phyloP scores from a whole-genome alignment of 2,113 vertebrate species.

The Cyanoderma ruficeps region DNA sequence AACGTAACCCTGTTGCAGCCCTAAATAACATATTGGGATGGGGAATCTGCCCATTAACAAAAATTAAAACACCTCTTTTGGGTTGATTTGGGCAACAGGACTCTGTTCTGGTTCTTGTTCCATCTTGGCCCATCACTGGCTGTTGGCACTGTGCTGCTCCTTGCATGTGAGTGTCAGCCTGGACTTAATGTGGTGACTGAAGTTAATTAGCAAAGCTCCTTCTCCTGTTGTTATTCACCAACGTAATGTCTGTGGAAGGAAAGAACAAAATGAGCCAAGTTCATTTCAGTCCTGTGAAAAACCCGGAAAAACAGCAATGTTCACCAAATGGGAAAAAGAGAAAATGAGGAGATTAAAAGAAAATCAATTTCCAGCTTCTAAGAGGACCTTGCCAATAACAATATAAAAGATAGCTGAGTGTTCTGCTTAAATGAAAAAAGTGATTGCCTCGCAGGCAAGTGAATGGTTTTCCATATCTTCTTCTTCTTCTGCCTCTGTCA shows the following conservation, averaged over 20 bases:
- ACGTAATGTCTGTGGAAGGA: background rate
- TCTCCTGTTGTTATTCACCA: background rate
- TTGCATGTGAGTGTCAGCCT: background rate
- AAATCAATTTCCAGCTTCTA: slow-evolving; percentile 45
- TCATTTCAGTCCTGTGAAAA: slow-evolving; percentile 39
- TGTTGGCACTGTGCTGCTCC: background rate
- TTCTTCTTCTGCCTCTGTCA: background rate
- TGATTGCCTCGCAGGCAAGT: background rate
- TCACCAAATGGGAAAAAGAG: background rate
- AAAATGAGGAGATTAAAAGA: slow-evolving; percentile 33
- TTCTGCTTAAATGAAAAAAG: slow-evolving; percentile 49
- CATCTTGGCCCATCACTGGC: too few species aligned
- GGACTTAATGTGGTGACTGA: background rate
- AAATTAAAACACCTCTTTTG: background rate
- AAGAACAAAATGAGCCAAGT: slow-evolving; percentile 24
- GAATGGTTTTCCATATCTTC: slow-evolving; percentile 28
- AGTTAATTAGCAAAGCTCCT: slow-evolving; percentile 33
- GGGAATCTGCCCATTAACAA: background rate
- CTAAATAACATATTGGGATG: background rate
- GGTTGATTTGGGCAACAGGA: background rate
- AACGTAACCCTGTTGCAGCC: background rate
- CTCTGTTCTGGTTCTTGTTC: background rate
- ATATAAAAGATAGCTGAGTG: slow-evolving; percentile 3
- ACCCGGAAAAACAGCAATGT: background rate
- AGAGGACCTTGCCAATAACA: slow-evolving; percentile 15